Evolutionary conservation across 2,797 vertebrate genomes (phyloP), one percentile per base, ranked within the genome.

Genomic region (Stomatorhinus walkeri): DNA sequence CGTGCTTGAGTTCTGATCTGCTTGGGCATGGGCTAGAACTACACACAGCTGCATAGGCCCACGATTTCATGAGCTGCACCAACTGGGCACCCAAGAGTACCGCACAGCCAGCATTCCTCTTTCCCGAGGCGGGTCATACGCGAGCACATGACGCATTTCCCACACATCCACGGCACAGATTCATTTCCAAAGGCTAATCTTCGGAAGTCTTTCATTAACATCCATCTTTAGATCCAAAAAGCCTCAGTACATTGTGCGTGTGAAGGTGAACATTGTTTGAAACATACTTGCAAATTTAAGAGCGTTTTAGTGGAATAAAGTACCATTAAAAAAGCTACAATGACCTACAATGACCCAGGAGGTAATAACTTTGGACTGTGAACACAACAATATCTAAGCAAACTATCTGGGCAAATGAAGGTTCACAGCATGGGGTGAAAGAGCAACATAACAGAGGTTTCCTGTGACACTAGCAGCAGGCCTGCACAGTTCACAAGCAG

Each of bases 131-230:
- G 40, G 89, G 90, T 89, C 81, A 89, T 79, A 32, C 52, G n/a
- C 1, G 1, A 32, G 12, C 6, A 86, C 88, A 89, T 90, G 88
- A 90, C 88, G 89, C 87, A 85, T 85, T 90, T 90, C 84, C 90
- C 88, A 90, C 32, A 88, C 90, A 89, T 91, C 89, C 85, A 61
- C 88, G 90, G 89, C 88, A 91, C 89, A 89, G 89, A 87, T 90
- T 83, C 86, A 90, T 84, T 89, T 90, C 56, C 89, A 83, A 24
- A 19, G 46, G 59, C 83, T 88, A 4, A 87, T 87, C 54, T 85
- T 76, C 32, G 61, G 86, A 32, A 87, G 52, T 22, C 56, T 84
- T 85, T 54, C 64, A 54, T 24, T 3, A 43, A 32, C 59, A 24
- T 4, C 7, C 16, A 12, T 51, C 28, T 51, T 16, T 5, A 64